Base-by-base conservation (phyloP, 1,140 invertebrate genomes). In the Hylaeus volcanicus region DNA sequence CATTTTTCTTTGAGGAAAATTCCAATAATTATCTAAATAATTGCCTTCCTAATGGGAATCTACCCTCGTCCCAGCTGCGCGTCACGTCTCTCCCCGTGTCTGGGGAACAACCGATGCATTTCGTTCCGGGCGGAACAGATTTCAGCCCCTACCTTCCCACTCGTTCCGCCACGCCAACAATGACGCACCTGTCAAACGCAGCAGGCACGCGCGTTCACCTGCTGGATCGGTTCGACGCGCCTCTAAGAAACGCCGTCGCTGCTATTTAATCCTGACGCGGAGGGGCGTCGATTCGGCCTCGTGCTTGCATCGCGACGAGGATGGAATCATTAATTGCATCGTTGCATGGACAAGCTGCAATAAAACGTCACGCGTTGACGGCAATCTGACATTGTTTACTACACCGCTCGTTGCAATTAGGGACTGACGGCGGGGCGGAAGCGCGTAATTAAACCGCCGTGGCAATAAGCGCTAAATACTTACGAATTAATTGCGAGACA, bases 141-240 rank as follows among this genome's bases (percentile, higher is more conserved):
- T 78, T 63, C 64, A 53, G 61, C 51, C 74, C 65, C 56, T 78
- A 77, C 37, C 72, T 78, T 78, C 74, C 39, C 12, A 41, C n/a
- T 58, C 58, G 12, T 76, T 70, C 79, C 78, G 60, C 51, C 65
- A 15, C 39, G 60, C 64, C 72, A 61, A 85, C 81, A 83, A 87
- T 80, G 76, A 85, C 56, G 75, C 80, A 88, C 83, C 86, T 88
- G 86, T 87, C 83, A 87, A 83, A 85, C 56, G 45, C 76, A 83
- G 69, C 64, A 12, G 73, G 71, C 41, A 61, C 56, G 12, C 6
- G 12, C 58, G 58, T 37, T 2, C 73, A 76, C 83, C 83, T 76
- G 70, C 70, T 61, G 77, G 77, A 65, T 61, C 64, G 76, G 60
- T 55, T 53, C 11, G 11, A 60, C 56, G 81, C 6, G 64, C 11